A percentile compares a stretch with the other conserved stretches of the same genome.
phyloP scores from a whole-genome alignment of 2,113 vertebrate genomes.

The Camelus dromedarius region DNA sequence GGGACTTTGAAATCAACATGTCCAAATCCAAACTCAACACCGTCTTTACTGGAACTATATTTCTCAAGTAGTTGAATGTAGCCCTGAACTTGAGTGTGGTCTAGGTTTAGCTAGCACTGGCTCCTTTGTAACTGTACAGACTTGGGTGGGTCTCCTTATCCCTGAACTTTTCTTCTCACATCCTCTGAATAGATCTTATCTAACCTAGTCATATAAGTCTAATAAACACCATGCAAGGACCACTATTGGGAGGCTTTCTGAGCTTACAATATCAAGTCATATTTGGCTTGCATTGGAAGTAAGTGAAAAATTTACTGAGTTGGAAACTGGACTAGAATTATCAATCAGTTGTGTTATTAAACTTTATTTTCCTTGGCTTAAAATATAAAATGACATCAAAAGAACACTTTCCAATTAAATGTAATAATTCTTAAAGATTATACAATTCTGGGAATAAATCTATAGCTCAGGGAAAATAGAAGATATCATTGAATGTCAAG shows the following conservation, averaged over 20 bases:
- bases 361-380: conserved; percentile 58
- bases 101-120: background rate
- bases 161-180: background rate
- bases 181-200: background rate
- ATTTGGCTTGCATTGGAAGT: conserved; percentile 32
- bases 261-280: conserved; percentile 40
- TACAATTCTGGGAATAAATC: conserved; percentile 47
- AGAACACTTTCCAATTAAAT: conserved; percentile 53
- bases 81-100: background rate
- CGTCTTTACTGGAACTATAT: background rate
- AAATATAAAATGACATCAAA: conserved; percentile 54
- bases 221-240: background rate
- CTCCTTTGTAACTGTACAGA: background rate
- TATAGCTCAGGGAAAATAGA: conserved; percentile 1
- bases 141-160: background rate
- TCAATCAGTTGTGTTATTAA: background rate
- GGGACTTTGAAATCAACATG: background rate
- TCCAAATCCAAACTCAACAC: background rate
- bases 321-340: conserved; percentile 19
- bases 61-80: background rate
- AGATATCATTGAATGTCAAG: conserved; percentile 16
- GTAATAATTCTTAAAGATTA: conserved; percentile 13
- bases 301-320: conserved; percentile 2
- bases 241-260: background rate
- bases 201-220: background rate